Base-by-base conservation (phyloP, 2,113 vertebrate species). In the Sylvia atricapilla region DNA sequence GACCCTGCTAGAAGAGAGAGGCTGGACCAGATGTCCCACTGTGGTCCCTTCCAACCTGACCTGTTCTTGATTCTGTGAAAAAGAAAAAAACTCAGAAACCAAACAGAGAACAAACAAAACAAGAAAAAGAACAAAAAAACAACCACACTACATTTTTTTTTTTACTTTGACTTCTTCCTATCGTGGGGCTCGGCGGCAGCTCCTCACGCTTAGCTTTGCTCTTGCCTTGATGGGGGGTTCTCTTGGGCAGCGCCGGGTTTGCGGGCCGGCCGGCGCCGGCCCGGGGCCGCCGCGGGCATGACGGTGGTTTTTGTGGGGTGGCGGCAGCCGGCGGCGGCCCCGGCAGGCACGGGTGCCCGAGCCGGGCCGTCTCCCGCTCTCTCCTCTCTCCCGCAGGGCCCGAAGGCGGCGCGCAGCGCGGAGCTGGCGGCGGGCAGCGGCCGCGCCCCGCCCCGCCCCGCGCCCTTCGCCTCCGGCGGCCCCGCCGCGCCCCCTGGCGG, bases 401-500 rank as follows among this genome's bases (percentile, higher is more conserved):
- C 87, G 27, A 96, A 94, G 37, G 50, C 87, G 27, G 16, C 75
- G 28, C 62, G 94, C 18, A 80, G 47, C 70, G 2, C 80, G 11
- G 94, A 95, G 55, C 49, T 73, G 69, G 8, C 74, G 2, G 7
- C 73, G 30, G 62, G 50, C n/a, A 60, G 60, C 17, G 49, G 59
- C 64, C 89, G 75, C 35, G 13, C 68, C 10, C 13, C 75, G 5
- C 56, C 69, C 15, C 84, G 73, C 49, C 94, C 97, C 27, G 70
- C 95, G 4, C 91, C 96, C 1, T 49, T 95, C 52, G 53, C 96
- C 30, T 53, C 84, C 63, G 52, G 46, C 67, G 69, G 84, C 79
- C 85, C 58, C 62, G 94, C 96, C 70, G 91, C 96, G n/a, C 92
- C 97, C 4, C 86, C 96, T 44, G 87, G 92, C 66, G 80, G 75